Base-by-base conservation (phyloP, 2,888 invertebrate species). In the Serripes groenlandicus region DNA sequence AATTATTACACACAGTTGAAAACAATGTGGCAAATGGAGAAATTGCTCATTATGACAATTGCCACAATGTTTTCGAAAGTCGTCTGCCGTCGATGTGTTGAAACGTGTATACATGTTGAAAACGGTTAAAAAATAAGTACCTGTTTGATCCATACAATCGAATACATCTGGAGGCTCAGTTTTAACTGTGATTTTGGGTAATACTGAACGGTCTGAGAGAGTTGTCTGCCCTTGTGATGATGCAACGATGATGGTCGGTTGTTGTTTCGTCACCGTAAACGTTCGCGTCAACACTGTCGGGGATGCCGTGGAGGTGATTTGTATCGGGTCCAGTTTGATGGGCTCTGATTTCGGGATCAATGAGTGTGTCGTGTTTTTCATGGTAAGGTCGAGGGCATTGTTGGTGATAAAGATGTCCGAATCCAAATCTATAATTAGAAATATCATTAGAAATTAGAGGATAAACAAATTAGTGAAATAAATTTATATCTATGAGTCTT, bases 391-490 rank as follows among this genome's bases (percentile, higher is more conserved):
- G 15, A 90, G 85, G 79, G 90, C 89, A 42, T 82, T 82, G 93
- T 97, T 97, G 78, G 97, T 96, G 79, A 97, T 97, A 95, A 97
- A 97, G 94, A 97, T 97, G 94, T 98, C 98, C 1, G 92, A 90
- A 94, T 98, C 98, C 97, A 98, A 97, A 92, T 98, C 98, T 97
- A 87, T 21, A 83, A 85, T 66, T 64, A 81, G 69, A 80, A n/a
- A n/a, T n/a, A n/a, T n/a, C n/a, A n/a, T n/a, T n/a, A n/a, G n/a
- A n/a, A n/a, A n/a, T n/a, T n/a, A n/a, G n/a, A n/a, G n/a, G n/a
- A n/a, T n/a, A n/a, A n/a, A n/a, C n/a, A n/a, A n/a, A n/a, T n/a
- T n/a, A n/a, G n/a, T n/a, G n/a, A n/a, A n/a, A n/a, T n/a, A n/a
- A n/a, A n/a, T n/a, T n/a, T n/a, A n/a, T n/a, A n/a, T n/a, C n/a